Evolutionary conservation across 2,113 vertebrate genomes (phyloP), one percentile per base, ranked within the genome.

Genomic region (Mungos mungo): DNA sequence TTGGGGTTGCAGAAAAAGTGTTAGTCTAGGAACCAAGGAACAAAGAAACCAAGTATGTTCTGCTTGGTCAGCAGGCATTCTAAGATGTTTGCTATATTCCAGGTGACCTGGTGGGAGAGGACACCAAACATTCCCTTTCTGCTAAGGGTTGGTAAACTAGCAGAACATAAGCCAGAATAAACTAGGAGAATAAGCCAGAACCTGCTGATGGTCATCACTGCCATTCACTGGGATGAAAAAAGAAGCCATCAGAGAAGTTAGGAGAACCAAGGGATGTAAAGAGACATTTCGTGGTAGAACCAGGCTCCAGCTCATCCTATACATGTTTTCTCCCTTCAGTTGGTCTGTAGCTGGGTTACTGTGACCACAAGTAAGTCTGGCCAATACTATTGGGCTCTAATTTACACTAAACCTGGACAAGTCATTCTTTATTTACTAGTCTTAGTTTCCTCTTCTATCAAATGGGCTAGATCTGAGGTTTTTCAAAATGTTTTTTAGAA

Each of bases 11-110:
- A 31, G 82, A 90, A 97, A 96, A 97, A 93, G 38, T 57, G 81
- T 76, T 68, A 68, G 65, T 45, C 54, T 91, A 96, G n/a, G 52
- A 96, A 89, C 9, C 45, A 96, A 97, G 38, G 60, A 96, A 89
- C 12, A 35, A 96, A 81, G 57, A 96, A 96, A 91, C n/a, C n/a
- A 88, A 87, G 31, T 47, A 16, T 88, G 65, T 65, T 93, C 63
- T 57, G 47, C 19, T 76, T 74, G 5, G 15, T 88, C 41, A 63
- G 81, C n/a, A 88, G 52, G 93, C 66, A 93, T 71, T 77, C 81
- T 93, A 83, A 89, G 74, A 89, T 6, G 47, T 52, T 50, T 85
- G 69, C 63, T 93, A 4, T 86, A 65, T 41, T 91, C 29, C 54
- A 95, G 52, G 23, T 79, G 71, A 80, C 29, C 5, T 15, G 12